phyloP scores from a whole-genome alignment of 2,888 invertebrate genomes.

The Mythimna pallens region DNA sequence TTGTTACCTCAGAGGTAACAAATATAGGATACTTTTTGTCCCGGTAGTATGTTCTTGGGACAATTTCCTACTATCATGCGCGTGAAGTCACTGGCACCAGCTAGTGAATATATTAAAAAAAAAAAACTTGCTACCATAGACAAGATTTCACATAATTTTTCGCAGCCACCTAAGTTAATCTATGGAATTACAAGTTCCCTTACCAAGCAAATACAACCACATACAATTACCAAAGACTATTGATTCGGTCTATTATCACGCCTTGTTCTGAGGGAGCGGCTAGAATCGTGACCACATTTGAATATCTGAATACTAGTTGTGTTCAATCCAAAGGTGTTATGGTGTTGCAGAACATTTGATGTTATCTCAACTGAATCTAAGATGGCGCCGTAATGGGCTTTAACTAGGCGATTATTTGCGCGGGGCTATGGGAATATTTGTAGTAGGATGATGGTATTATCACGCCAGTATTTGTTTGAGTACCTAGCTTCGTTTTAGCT shows the following conservation, averaged over 20 bases:
- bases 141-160: neutral
- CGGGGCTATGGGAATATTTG: slow-evolving; percentile 51
- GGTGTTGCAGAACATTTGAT: slow-evolving; percentile 57
- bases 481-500: no score
- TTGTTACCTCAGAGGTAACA: no score
- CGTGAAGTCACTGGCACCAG: no score
- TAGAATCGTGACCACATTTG: slow-evolving; percentile 66
- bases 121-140: no score
- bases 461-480: no score
- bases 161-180: neutral
- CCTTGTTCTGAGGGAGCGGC: slow-evolving; percentile 47
- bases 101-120: no score
- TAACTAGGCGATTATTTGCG: slow-evolving; percentile 56
- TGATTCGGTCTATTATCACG: slow-evolving; percentile 63
- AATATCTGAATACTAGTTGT: slow-evolving; percentile 64
- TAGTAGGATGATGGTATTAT: slow-evolving; percentile 4
- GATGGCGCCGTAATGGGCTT: slow-evolving; percentile 59
- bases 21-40: no score
- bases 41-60: no score
- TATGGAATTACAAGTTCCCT: slow-evolving; percentile 22
- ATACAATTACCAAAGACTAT: slow-evolving; percentile 44
- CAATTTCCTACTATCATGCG: no score
- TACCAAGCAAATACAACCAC: slow-evolving; percentile 16
- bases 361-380: slow-evolving; percentile 55
- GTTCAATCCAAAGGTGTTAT: slow-evolving; percentile 53